Evolutionary conservation across 2,797 vertebrate genomes (phyloP).

Genomic region (Cyclura pinguis): DNA sequence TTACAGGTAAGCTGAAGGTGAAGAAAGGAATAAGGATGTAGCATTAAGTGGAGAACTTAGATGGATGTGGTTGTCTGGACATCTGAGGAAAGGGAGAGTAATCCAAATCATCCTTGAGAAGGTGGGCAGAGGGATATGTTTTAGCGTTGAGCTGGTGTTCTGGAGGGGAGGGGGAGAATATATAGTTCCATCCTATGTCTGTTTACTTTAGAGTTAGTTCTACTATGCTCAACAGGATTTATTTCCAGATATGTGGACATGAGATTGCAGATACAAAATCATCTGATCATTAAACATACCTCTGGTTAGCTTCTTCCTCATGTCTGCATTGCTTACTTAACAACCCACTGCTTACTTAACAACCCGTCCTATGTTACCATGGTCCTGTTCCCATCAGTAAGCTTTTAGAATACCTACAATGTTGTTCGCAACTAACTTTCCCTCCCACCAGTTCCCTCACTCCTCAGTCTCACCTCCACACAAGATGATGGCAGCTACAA

Average conservation of each 20-base stretch:
- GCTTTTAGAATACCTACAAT: not conserved
- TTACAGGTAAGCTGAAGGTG: not conserved
- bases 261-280: not conserved
- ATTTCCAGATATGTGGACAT: not conserved
- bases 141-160: not conserved
- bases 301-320: not conserved
- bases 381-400: not conserved
- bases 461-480: constrained; percentile 91
- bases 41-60: not conserved
- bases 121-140: not conserved
- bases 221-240: not conserved
- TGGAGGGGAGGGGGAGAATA: not conserved
- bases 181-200: not conserved
- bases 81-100: not conserved
- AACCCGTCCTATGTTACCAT: not conserved
- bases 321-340: not conserved
- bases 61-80: not conserved
- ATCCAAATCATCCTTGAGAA: not conserved
- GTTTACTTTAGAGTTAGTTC: not conserved
- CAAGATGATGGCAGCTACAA: constrained; percentile 97
- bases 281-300: too few relatives aligned
- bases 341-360: too few relatives aligned
- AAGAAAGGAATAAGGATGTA: not conserved
- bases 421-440: not conserved
- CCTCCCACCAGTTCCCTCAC: not conserved